A percentile compares a stretch with the other conserved stretches of the same genome.
phyloP scores from a whole-genome alignment of 2,113 vertebrate genomes.

The Epinephelus cyanopodus region DNA sequence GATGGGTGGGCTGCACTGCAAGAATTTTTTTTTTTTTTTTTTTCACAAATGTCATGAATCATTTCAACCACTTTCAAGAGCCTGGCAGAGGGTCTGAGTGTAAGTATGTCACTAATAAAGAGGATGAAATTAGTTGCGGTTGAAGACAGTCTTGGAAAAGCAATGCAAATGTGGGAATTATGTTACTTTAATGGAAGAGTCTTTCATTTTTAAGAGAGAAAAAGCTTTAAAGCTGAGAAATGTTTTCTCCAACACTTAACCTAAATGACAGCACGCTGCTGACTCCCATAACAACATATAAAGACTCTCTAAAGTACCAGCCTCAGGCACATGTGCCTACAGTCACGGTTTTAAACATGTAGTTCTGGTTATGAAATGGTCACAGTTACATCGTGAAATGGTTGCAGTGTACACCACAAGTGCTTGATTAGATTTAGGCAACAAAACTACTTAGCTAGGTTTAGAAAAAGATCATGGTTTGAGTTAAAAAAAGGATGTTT shows the following conservation, averaged over 20 bases:
- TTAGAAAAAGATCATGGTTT: too few species aligned
- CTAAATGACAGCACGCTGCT: too few species aligned
- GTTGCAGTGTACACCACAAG: too few species aligned
- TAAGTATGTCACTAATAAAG: neutral
- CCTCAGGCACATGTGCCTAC: too few species aligned
- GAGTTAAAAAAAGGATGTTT: too few species aligned
- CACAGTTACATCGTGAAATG: too few species aligned
- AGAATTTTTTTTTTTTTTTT: neutral
- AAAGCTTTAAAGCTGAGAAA: neutral
- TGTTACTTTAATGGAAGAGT: neutral
- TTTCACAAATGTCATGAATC: neutral
- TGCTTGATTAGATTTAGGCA: too few species aligned
- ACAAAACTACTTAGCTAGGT: too few species aligned
- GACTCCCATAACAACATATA: too few species aligned
- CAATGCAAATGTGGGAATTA: neutral
- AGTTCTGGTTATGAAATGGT: too few species aligned
- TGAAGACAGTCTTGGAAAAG: neutral
- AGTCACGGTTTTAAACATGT: too few species aligned
- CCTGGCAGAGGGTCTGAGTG: neutral
- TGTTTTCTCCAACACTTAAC: neutral
- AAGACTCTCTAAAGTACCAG: too few species aligned
- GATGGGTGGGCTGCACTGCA: neutral
- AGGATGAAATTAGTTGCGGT: neutral
- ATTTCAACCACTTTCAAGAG: neutral
- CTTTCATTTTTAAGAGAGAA: neutral